A percentile compares a stretch with the other conserved stretches of the same genome.
Evolutionary conservation across 2,797 vertebrate genomes (phyloP).

Genomic region (Anisognathus igniventris): DNA sequence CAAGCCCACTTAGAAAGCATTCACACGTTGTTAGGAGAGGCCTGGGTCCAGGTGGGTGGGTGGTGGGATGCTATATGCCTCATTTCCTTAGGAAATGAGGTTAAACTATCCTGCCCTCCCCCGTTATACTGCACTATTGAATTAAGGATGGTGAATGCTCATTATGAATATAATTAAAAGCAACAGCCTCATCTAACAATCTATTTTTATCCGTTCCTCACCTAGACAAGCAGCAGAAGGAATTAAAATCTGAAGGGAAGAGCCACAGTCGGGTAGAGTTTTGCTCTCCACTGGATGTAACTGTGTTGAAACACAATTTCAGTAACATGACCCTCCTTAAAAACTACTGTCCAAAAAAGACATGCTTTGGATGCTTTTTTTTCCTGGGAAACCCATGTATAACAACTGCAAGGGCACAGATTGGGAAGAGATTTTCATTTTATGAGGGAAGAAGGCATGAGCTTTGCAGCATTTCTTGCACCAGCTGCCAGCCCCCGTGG

Average conservation of each 20-base stretch:
- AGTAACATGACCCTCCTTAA: background rate
- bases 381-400: background rate
- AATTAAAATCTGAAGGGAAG: background rate
- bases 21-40: background rate
- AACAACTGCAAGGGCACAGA: background rate
- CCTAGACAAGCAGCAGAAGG: constrained; percentile 20
- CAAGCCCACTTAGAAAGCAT: background rate
- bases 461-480: background rate
- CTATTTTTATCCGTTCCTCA: constrained; percentile 47
- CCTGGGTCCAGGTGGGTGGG: background rate
- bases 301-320: background rate
- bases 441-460: background rate
- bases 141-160: constrained; percentile 21
- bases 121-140: background rate
- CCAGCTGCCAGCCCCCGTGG: background rate
- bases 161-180: constrained; percentile 51
- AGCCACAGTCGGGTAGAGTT: background rate
- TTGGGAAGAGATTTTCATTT: background rate
- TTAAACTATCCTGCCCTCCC: constrained; percentile 19
- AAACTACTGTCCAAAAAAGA: background rate
- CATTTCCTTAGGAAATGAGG: constrained; percentile 50
- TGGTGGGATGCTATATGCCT: background rate
- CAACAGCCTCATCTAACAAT: constrained; percentile 32
- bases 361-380: background rate
- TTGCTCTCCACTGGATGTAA: background rate